Conservation (phyloP, 2,113 vertebrate species). For the Lepisosteus oculatus region DNA sequence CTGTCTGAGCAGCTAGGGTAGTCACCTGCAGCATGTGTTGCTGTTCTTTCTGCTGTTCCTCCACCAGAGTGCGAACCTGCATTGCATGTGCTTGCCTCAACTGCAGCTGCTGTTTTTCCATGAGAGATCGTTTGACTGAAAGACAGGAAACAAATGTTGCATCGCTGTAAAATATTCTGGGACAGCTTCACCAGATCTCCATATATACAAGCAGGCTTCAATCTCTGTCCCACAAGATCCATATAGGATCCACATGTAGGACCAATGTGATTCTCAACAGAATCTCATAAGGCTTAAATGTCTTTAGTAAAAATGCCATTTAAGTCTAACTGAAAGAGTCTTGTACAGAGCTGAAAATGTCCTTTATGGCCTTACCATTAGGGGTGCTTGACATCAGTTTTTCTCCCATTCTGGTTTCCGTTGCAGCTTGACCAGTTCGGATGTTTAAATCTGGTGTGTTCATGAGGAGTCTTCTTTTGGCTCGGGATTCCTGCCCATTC, state of each 20-base stretch:
- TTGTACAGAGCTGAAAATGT: no score
- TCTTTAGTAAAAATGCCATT: no score
- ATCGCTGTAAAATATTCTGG: slow-evolving; percentile 20
- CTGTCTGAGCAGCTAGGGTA: no score
- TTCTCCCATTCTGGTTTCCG: not conserved
- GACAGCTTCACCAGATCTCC: not conserved
- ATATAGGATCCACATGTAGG: not conserved
- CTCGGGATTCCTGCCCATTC: slow-evolving; percentile 37
- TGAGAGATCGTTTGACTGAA: slow-evolving; percentile 3
- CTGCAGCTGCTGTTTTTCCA: slow-evolving; percentile 30
- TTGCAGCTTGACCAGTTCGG: not conserved
- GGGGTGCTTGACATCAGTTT: slow-evolving; percentile 36
- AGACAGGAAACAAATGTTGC: not conserved
- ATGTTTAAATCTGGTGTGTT: slow-evolving; percentile 28
- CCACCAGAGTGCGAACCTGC: slow-evolving; percentile 47
- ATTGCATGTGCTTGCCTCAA: slow-evolving; percentile 38
- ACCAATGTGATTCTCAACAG: no score
- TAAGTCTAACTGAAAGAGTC: no score
- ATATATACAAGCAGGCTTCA: not conserved
- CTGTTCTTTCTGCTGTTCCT: slow-evolving; percentile 53
- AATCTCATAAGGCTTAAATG: no score
- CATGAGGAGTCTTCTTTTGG: slow-evolving; percentile 64
- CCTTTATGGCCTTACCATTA: slow-evolving; percentile 40
- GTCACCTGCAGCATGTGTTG: slow-evolving; percentile 57
- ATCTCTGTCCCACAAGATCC: no score